These are phyloP conservation scores for Sphinx pinastri DNA, from an alignment of 2,888 invertebrate genomes.

Conservation along the genomic window DNA sequence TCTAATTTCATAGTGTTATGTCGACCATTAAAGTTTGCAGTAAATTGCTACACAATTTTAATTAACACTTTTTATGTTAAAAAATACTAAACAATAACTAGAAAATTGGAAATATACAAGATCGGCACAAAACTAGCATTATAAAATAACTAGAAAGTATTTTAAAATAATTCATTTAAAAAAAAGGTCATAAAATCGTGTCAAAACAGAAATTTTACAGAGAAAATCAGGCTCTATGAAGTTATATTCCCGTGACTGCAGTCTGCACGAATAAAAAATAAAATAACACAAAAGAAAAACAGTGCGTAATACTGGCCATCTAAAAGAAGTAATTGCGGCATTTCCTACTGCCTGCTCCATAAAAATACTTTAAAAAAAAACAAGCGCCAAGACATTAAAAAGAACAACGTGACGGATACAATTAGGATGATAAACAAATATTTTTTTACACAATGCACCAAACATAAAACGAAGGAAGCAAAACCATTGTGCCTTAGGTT, in stretches of 20 bases:
- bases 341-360: background rate
- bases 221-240: too few species aligned
- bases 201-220: too few species aligned
- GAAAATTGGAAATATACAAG: too few species aligned
- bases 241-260: too few species aligned
- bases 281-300: background rate
- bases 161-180: too few species aligned
- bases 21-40: background rate
- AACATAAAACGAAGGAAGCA: constrained; percentile 31
- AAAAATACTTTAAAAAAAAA: constrained; percentile 1
- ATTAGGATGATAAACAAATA: background rate
- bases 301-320: background rate
- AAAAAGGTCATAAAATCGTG: too few species aligned
- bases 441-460: background rate
- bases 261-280: too few species aligned
- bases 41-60: background rate
- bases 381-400: background rate
- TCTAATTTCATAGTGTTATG: background rate
- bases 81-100: too few species aligned
- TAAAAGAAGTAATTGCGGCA: background rate
- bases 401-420: background rate
- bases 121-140: background rate
- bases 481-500: constrained; percentile 28
- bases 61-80: background rate
- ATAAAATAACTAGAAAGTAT: background rate